Evolutionary conservation across 2,888 invertebrate species (phyloP).

Genomic region (Lasioglossum leucozonium): DNA sequence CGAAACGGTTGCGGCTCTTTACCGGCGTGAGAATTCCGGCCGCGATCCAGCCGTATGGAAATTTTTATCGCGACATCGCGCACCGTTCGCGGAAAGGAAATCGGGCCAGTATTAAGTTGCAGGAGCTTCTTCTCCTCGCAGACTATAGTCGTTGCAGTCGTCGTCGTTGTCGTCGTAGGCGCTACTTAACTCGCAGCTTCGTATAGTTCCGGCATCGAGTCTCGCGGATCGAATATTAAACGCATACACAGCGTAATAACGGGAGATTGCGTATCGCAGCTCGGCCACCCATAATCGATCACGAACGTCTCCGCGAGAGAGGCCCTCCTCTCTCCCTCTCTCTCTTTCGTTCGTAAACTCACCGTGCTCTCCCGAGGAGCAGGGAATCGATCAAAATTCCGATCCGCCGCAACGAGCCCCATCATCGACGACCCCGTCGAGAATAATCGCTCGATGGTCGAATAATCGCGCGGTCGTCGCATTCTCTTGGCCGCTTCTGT

Average conservation of each 20-base stretch:
- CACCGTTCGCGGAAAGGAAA: constrained; percentile 13
- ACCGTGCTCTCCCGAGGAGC: background rate
- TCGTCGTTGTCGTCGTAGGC: background rate
- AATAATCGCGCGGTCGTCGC: background rate
- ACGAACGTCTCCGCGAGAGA: constrained; percentile 10
- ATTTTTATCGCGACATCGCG: constrained; percentile 30
- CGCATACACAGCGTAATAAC: constrained; percentile 41
- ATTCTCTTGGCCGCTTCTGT: background rate
- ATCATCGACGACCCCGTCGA: constrained; percentile 6
- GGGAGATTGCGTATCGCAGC: background rate
- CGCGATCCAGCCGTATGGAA: constrained; percentile 20
- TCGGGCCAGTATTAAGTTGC: constrained; percentile 5
- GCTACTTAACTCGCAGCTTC: background rate
- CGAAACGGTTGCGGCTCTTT: background rate
- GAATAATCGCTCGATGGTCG: constrained; percentile 5
- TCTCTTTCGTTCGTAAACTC: background rate
- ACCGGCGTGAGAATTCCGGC: constrained; percentile 10
- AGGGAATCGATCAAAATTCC: constrained; percentile 15
- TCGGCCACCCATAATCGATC: constrained; percentile 6
- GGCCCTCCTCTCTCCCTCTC: background rate
- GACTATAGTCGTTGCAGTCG: background rate
- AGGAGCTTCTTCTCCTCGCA: background rate
- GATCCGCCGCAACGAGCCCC: constrained; percentile 8
- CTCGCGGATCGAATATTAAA: constrained; percentile 54
- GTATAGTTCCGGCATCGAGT: constrained; percentile 29